These are phyloP conservation scores for Scaptomyza cyrtandrae DNA, from an alignment of 2,888 invertebrate species.

Conservation along the genomic window DNA sequence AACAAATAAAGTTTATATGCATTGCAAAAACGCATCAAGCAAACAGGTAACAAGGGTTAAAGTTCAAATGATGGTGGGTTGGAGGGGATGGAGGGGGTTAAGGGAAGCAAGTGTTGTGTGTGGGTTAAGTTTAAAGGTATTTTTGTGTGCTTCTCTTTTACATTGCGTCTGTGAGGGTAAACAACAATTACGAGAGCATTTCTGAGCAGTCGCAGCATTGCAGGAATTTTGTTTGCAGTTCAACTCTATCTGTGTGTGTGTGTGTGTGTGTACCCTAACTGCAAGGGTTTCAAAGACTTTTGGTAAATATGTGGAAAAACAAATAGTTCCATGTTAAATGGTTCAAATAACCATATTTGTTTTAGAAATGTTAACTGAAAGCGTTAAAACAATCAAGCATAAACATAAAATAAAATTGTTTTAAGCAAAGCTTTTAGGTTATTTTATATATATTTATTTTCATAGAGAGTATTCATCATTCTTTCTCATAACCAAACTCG, in stretches of 20 bases:
- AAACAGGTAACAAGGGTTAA: slow-evolving; percentile 43
- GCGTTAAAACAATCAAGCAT: no score
- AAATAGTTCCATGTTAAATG: not conserved
- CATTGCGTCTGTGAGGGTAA: slow-evolving; percentile 36
- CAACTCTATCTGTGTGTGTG: not conserved
- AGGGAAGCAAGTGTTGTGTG: not conserved
- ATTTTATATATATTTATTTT: not conserved
- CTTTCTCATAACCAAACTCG: not conserved
- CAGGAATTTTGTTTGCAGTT: slow-evolving; percentile 7
- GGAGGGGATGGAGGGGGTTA: not conserved
- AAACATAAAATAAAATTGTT: no score
- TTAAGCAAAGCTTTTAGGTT: no score
- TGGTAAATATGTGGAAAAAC: no score
- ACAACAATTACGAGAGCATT: slow-evolving; percentile 57
- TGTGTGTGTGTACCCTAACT: not conserved
- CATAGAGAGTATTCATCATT: not conserved
- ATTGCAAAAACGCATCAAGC: slow-evolving; percentile 66
- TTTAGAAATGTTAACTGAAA: no score
- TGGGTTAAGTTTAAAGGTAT: not conserved
- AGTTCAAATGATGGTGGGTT: not conserved
- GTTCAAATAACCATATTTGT: not conserved
- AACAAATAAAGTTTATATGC: slow-evolving; percentile 75
- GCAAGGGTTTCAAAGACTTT: not conserved
- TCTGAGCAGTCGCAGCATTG: slow-evolving; percentile 3
- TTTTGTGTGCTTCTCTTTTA: slow-evolving; percentile 16